Conservation (phyloP, 2,797 vertebrate species). For the Hemitrygon akajei region DNA sequence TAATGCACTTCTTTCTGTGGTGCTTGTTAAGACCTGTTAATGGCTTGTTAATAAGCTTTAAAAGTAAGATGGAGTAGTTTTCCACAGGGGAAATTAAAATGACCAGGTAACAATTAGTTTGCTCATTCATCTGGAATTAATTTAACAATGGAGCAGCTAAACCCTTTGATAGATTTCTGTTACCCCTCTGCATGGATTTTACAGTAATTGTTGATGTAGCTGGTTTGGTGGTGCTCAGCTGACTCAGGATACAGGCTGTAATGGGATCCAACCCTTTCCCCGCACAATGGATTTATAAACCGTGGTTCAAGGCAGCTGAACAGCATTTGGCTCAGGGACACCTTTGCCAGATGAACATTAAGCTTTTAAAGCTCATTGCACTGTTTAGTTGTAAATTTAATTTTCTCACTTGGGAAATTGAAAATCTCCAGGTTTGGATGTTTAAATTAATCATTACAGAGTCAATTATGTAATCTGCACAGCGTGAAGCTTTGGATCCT, state of each 20-base stretch:
- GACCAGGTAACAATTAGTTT: slow-evolving; percentile 14
- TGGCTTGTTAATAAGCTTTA: not conserved
- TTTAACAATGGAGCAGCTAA: slow-evolving; percentile 12
- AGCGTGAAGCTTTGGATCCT: not conserved
- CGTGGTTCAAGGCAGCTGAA: not conserved
- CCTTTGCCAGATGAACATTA: not conserved
- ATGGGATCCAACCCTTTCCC: not conserved
- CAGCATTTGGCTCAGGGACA: not conserved
- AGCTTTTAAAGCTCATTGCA: not conserved
- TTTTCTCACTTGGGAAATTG: slow-evolving; percentile 9
- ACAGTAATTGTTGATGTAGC: not conserved
- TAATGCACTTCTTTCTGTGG: not conserved
- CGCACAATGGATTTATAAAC: not conserved
- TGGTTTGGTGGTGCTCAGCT: not conserved
- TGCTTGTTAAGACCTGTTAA: not conserved
- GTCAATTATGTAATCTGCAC: not conserved
- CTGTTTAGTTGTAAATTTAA: not conserved
- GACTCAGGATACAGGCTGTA: not conserved
- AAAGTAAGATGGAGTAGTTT: not conserved
- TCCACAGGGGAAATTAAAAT: slow-evolving; percentile 19
- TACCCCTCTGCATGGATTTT: not conserved
- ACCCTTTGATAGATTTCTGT: not conserved
- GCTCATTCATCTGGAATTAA: slow-evolving; percentile 23
- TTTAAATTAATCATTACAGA: not conserved
- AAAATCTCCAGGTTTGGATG: not conserved